Percentiles rank a stretch among this genome's conserved stretches.
Conservation (phyloP, 1,140 invertebrate species). For the Pseudoatta argentina region DNA sequence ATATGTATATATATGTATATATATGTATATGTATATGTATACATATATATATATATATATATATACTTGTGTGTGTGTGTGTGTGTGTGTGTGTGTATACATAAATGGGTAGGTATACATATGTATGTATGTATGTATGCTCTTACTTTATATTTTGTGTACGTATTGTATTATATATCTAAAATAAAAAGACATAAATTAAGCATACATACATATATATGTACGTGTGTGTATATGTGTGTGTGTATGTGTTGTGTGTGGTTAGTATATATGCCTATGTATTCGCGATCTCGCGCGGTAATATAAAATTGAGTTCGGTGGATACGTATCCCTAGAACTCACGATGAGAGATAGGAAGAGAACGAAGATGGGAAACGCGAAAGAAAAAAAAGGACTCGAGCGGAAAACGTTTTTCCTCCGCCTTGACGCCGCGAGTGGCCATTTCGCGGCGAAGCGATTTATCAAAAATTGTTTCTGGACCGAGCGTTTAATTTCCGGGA, state of each 20-base stretch:
- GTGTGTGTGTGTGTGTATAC: background rate
- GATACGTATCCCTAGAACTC: conserved; percentile 31
- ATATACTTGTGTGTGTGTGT: no score
- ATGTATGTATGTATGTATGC: background rate
- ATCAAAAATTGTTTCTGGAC: conserved; percentile 61
- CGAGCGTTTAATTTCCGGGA: conserved; percentile 38
- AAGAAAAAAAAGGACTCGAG: background rate
- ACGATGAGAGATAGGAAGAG: background rate
- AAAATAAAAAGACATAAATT: background rate
- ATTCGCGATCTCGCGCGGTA: conserved; percentile 29
- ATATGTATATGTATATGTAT: background rate
- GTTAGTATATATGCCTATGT: background rate
- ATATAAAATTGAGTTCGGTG: conserved; percentile 76
- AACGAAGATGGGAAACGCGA: background rate
- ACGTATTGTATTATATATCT: background rate
- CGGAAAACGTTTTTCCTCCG: conserved; percentile 24
- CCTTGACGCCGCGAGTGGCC: conserved; percentile 10
- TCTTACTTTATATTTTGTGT: background rate
- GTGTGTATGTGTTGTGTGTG: no score
- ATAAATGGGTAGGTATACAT: background rate
- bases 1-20: background rate
- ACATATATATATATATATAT: background rate
- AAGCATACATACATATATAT: background rate
- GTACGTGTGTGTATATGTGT: no score
- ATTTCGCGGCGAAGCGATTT: conserved; percentile 19